These are phyloP conservation scores for Himantopus leucocephalus DNA, from an alignment of 2,113 vertebrate genomes.

Conservation along the genomic window DNA sequence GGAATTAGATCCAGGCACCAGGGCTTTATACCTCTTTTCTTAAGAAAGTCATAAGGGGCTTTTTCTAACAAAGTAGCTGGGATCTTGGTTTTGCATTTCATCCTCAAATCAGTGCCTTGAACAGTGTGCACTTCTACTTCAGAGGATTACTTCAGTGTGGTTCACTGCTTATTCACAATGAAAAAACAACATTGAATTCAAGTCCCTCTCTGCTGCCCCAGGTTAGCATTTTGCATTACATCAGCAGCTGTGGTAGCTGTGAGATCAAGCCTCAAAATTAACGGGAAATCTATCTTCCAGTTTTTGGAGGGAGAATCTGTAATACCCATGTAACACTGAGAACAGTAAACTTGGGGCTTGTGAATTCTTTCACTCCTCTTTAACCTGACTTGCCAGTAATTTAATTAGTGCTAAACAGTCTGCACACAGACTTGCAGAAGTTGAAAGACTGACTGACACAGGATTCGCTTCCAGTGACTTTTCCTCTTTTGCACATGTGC, in stretches of 20 bases:
- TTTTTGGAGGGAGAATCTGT: conserved; percentile 1
- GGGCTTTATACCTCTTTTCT: not conserved
- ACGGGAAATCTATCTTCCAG: conserved; percentile 35
- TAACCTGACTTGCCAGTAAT: conserved; percentile 14
- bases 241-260: conserved; percentile 47
- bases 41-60: not conserved
- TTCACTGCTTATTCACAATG: conserved; percentile 51
- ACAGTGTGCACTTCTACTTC: not conserved
- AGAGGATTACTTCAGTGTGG: conserved; percentile 49
- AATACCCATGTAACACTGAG: conserved; percentile 19
- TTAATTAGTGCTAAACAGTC: conserved; percentile 45
- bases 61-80: not conserved
- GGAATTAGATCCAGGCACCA: conserved; percentile 2
- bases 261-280: conserved; percentile 32
- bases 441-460: not conserved
- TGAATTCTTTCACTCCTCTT: conserved; percentile 52
- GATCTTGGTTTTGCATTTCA: conserved; percentile 39
- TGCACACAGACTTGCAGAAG: not conserved
- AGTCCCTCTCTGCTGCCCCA: conserved; percentile 37
- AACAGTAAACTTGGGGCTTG: conserved; percentile 27
- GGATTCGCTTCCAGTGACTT: conserved; percentile 6
- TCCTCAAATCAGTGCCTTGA: conserved; percentile 28
- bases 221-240: conserved; percentile 44
- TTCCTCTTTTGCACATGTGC: conserved; percentile 36
- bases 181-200: conserved; percentile 10